phyloP scores from a whole-genome alignment of 2,888 invertebrate species.

The Anorthoa munda region DNA sequence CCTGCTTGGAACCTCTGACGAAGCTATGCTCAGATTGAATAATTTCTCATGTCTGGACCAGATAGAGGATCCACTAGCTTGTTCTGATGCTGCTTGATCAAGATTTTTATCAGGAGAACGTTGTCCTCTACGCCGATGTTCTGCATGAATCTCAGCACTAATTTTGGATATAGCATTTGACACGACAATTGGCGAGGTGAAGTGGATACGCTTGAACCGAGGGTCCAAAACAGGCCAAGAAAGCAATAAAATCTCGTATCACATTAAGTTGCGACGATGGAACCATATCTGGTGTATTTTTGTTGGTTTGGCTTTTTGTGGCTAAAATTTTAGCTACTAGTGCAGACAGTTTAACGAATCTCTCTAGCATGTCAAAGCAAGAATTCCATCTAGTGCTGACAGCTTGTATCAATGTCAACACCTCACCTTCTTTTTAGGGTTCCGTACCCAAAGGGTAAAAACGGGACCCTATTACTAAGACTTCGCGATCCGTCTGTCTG shows the following conservation, averaged over 20 bases:
- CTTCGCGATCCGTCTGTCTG: too few relatives aligned
- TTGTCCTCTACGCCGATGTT: slow-evolving; percentile 35
- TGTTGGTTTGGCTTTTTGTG: slow-evolving; percentile 30
- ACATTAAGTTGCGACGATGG: slow-evolving; percentile 61
- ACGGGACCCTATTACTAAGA: too few relatives aligned
- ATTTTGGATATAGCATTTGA: slow-evolving; percentile 15
- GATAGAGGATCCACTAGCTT: neutral
- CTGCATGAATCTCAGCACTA: slow-evolving; percentile 50
- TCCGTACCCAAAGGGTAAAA: too few relatives aligned
- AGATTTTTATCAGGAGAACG: neutral
- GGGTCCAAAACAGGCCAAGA: slow-evolving; percentile 52
- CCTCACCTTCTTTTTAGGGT: slow-evolving; percentile 69
- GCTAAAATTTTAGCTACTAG: slow-evolving; percentile 64
- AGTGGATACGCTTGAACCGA: neutral
- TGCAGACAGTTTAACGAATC: slow-evolving; percentile 64
- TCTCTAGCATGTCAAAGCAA: slow-evolving; percentile 68
- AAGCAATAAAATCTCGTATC: slow-evolving; percentile 62
- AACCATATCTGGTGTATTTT: slow-evolving; percentile 65
- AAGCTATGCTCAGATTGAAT: slow-evolving; percentile 49
- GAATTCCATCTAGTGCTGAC: slow-evolving; percentile 71
- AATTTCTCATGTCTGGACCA: slow-evolving; percentile 23
- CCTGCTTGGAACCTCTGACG: slow-evolving; percentile 50
- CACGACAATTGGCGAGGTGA: neutral
- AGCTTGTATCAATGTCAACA: slow-evolving; percentile 67
- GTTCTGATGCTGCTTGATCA: neutral